These are phyloP conservation scores for Tauraco hartlaubi DNA, from an alignment of 2,797 vertebrate species.

Conservation along the genomic window DNA sequence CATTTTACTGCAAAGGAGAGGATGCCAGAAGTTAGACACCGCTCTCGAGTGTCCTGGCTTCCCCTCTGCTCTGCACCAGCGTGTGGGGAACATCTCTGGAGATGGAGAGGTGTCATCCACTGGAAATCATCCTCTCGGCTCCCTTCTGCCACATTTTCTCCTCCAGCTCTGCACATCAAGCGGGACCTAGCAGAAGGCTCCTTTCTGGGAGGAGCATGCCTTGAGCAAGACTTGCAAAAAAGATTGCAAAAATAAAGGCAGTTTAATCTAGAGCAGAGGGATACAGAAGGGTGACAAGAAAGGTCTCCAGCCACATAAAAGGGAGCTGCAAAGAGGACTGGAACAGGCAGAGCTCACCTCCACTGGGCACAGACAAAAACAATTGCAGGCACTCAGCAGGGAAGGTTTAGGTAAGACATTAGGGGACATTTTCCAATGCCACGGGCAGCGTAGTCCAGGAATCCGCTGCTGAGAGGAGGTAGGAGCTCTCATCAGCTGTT, in stretches of 20 bases:
- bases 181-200: neutral
- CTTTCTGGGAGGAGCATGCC: too few species aligned
- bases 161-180: fast-evolving
- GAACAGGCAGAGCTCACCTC: neutral
- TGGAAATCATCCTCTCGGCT: neutral
- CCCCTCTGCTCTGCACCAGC: neutral
- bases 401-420: neutral
- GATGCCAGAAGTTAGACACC: neutral
- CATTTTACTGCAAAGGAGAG: neutral
- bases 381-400: neutral
- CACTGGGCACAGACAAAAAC: neutral
- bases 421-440: neutral
- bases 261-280: neutral
- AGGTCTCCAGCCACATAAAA: neutral
- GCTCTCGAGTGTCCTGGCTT: neutral
- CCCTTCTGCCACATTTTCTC: neutral
- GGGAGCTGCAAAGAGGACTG: neutral
- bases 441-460: fast-evolving
- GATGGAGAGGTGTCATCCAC: neutral
- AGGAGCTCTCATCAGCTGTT: neutral
- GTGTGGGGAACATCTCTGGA: neutral
- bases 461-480: neutral
- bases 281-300: neutral
- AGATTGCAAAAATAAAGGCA: neutral
- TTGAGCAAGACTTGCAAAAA: neutral